Evolutionary conservation across 2,888 invertebrate genomes (phyloP).

Genomic region (Heterodera filipjevi): DNA sequence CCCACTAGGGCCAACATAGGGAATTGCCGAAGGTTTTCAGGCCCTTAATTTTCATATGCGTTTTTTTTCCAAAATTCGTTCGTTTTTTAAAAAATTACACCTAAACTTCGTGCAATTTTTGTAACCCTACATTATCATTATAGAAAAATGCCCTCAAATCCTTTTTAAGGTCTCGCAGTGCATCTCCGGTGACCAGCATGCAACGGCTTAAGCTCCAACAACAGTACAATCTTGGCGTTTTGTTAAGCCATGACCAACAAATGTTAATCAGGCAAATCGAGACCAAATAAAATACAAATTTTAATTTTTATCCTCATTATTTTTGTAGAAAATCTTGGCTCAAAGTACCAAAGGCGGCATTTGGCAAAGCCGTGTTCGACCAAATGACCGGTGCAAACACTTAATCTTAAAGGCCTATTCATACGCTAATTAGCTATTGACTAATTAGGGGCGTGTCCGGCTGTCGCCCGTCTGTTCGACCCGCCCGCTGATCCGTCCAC

Average conservation of each 20-base stretch:
- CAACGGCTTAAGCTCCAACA: not conserved
- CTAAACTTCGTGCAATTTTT: not conserved
- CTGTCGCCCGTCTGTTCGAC: conserved; percentile 30
- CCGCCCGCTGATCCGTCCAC: conserved; percentile 30
- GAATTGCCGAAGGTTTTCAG: too few species aligned
- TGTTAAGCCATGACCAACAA: conserved; percentile 46
- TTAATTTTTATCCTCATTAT: conserved; percentile 1
- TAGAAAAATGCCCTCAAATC: not conserved
- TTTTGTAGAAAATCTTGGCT: conserved; percentile 54
- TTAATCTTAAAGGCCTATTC: conserved; percentile 37
- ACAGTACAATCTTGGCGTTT: not conserved
- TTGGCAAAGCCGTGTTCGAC: conserved; percentile 46
- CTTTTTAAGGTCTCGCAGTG: not conserved
- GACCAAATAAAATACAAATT: not conserved
- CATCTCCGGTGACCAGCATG: not conserved
- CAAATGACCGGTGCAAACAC: conserved; percentile 37
- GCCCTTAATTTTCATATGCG: too few species aligned
- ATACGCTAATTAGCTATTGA: too few species aligned
- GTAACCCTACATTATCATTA: too few species aligned
- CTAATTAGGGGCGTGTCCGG: conserved; percentile 32
- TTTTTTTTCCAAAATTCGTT: too few species aligned
- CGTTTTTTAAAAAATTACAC: not conserved
- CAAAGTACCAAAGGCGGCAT: conserved; percentile 47
- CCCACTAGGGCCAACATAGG: too few species aligned
- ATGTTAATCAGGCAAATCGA: conserved; percentile 43